Conservation (phyloP, 2,888 invertebrate species). For the Epirrita christyi region DNA sequence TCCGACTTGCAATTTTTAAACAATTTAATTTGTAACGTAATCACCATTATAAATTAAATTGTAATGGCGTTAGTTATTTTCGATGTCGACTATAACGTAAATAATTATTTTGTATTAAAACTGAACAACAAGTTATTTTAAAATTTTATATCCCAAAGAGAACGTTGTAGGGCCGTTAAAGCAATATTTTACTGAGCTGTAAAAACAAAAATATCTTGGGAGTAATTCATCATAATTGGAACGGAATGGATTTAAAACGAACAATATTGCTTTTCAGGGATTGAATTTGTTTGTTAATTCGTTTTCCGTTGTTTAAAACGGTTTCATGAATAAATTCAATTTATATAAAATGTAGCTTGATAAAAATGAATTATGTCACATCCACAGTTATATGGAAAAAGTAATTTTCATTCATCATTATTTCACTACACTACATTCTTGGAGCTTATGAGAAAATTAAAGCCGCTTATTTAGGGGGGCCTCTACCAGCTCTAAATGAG, state of each 20-base stretch:
- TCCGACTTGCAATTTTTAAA: no score
- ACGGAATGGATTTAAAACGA: constrained; percentile 24
- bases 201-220: constrained; percentile 29
- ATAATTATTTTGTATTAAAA: neutral
- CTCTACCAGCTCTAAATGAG: no score
- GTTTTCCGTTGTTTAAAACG: constrained; percentile 5
- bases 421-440: neutral
- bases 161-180: constrained; percentile 16
- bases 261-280: constrained; percentile 20
- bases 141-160: constrained; percentile 21
- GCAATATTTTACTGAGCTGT: constrained; percentile 31
- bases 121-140: constrained; percentile 16
- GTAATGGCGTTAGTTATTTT: no score
- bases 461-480: no score
- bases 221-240: constrained; percentile 32
- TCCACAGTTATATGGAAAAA: neutral
- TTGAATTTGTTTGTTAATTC: constrained; percentile 20
- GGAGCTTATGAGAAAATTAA: no score
- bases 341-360: constrained; percentile 1
- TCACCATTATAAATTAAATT: no score
- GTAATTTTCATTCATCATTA: neutral
- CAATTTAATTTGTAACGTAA: no score
- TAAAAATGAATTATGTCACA: neutral
- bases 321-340: constrained; percentile 8
- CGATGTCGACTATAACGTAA: no score